phyloP scores from a whole-genome alignment of 2,888 invertebrate genomes.

The Marasmarcha lunaedactyla region DNA sequence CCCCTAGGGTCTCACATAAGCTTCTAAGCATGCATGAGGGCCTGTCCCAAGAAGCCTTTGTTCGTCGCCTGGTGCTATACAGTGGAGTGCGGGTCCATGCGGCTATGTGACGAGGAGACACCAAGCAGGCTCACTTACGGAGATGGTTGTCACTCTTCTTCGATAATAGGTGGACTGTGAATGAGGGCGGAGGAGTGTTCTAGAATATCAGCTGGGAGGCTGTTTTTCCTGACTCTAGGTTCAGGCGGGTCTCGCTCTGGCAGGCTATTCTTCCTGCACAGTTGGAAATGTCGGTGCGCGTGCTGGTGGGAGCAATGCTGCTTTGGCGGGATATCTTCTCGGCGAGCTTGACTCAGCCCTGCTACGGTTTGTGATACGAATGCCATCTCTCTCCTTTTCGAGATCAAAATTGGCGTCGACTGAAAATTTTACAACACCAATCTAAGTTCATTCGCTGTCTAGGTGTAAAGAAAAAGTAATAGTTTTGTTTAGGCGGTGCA shows the following conservation, averaged over 20 bases:
- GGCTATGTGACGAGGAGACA: conserved; percentile 58
- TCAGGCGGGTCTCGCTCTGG: conserved; percentile 64
- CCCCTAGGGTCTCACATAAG: conserved; percentile 52
- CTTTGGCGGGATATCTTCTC: conserved; percentile 49
- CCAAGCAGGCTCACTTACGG: conserved; percentile 54
- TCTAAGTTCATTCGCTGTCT: no score
- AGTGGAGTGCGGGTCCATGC: conserved; percentile 55
- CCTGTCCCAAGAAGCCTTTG: conserved; percentile 54
- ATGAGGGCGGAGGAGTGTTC: conserved; percentile 33
- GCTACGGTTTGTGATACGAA: conserved; percentile 71
- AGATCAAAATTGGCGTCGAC: background rate
- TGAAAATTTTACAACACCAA: no score
- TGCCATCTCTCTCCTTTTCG: conserved; percentile 39
- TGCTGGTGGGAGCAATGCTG: conserved; percentile 64
- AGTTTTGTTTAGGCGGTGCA: background rate
- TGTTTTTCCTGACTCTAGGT: conserved; percentile 53
- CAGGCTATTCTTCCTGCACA: conserved; percentile 59
- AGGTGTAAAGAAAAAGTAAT: no score
- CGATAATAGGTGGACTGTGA: conserved; percentile 31
- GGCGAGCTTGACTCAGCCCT: conserved; percentile 54
- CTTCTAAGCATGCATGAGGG: conserved; percentile 65
- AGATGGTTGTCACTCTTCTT: conserved; percentile 57
- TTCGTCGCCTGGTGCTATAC: conserved; percentile 38
- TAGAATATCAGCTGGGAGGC: conserved; percentile 53
- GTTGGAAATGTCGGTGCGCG: conserved; percentile 46